Conservation (phyloP, 2,797 vertebrate genomes). For the Sphenopsis melanotis region DNA sequence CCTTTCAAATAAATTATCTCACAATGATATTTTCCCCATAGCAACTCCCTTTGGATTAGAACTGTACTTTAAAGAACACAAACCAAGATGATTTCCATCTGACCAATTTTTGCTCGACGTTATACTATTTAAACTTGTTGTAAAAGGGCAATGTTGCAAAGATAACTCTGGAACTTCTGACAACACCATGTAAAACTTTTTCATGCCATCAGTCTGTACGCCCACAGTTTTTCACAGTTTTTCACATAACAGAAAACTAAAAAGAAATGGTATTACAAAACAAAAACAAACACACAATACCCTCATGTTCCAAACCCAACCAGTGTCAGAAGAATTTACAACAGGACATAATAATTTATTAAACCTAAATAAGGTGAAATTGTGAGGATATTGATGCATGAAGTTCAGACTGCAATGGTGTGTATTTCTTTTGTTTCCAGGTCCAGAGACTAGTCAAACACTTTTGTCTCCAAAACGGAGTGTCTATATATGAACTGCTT, state of each 20-base stretch:
- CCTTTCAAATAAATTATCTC: neutral
- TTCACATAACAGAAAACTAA: neutral
- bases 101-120: neutral
- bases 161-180: neutral
- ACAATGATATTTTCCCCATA: neutral
- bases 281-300: neutral
- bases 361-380: neutral
- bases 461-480: neutral
- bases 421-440: neutral
- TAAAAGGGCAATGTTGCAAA: neutral
- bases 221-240: neutral
- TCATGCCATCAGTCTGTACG: neutral
- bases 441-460: neutral
- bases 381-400: neutral
- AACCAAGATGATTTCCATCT: neutral
- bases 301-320: neutral
- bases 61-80: neutral
- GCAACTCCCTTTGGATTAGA: neutral
- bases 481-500: neutral
- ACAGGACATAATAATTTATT: neutral
- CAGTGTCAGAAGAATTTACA: neutral
- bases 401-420: neutral
- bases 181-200: neutral
- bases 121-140: neutral
- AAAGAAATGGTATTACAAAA: neutral